Evolutionary conservation across 1,140 invertebrate species (phyloP).

Genomic region (Macrosteles quadrilineatus): DNA sequence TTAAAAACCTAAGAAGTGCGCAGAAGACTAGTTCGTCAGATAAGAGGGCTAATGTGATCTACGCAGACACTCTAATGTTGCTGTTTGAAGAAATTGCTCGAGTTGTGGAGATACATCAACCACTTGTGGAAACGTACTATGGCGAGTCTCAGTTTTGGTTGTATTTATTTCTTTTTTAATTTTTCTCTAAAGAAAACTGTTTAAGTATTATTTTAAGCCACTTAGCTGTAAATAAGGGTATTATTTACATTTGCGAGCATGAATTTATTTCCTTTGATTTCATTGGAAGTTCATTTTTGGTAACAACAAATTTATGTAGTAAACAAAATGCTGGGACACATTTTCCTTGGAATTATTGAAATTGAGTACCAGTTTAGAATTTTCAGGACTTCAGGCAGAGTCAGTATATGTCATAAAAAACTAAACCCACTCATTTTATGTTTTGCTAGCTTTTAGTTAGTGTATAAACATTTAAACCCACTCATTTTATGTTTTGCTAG

Average conservation of each 20-base stretch:
- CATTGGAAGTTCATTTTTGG: neutral
- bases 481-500: no score
- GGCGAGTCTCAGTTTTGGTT: conserved; percentile 56
- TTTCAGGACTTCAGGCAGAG: no score
- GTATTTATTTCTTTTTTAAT: neutral
- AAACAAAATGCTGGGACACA: no score
- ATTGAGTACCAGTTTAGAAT: no score
- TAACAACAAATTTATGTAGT: no score
- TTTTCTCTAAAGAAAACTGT: conserved; percentile 6
- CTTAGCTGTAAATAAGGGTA: no score
- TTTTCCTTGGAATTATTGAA: no score
- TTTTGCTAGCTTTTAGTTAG: no score
- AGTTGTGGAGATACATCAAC: conserved; percentile 88
- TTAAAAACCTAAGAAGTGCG: conserved; percentile 70
- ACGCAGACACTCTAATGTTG: conserved; percentile 78
- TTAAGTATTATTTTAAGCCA: neutral
- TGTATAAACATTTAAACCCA: no score
- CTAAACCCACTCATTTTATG: no score
- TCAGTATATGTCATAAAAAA: no score
- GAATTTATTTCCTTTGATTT: neutral
- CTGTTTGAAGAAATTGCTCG: conserved; percentile 89
- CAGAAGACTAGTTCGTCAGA: conserved; percentile 62
- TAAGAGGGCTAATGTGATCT: conserved; percentile 73
- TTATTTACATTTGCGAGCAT: conserved; percentile 3
- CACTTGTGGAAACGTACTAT: conserved; percentile 93